These are phyloP conservation scores for Gulo gulo DNA, from an alignment of 2,113 vertebrate genomes.

Conservation along the genomic window DNA sequence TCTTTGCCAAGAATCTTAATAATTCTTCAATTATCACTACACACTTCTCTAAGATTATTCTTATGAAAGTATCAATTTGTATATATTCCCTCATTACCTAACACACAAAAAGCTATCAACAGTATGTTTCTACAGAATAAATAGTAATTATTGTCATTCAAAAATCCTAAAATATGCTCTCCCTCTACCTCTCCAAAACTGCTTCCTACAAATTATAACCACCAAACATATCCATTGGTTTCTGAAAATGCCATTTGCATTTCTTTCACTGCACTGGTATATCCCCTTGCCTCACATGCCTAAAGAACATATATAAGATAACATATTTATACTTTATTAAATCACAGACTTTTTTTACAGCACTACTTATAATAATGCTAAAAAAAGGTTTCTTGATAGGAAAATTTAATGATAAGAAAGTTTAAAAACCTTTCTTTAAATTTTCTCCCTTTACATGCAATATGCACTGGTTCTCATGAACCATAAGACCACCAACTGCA, in stretches of 20 bases:
- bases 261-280: background rate
- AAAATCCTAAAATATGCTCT: background rate
- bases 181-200: background rate
- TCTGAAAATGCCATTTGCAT: background rate
- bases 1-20: background rate
- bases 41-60: background rate
- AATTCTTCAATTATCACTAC: background rate
- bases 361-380: background rate
- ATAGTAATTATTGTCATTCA: background rate
- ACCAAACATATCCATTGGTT: background rate
- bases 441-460: background rate
- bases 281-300: background rate
- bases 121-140: background rate
- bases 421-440: background rate
- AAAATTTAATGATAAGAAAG: background rate
- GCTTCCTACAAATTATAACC: background rate
- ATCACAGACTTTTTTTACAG: background rate
- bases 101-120: background rate
- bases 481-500: background rate
- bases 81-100: background rate
- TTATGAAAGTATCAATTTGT: background rate
- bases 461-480: background rate
- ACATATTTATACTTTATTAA: background rate
- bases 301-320: background rate
- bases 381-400: background rate